Conservation (phyloP, 2,797 vertebrate species). For the Aplochiton taeniatus region DNA sequence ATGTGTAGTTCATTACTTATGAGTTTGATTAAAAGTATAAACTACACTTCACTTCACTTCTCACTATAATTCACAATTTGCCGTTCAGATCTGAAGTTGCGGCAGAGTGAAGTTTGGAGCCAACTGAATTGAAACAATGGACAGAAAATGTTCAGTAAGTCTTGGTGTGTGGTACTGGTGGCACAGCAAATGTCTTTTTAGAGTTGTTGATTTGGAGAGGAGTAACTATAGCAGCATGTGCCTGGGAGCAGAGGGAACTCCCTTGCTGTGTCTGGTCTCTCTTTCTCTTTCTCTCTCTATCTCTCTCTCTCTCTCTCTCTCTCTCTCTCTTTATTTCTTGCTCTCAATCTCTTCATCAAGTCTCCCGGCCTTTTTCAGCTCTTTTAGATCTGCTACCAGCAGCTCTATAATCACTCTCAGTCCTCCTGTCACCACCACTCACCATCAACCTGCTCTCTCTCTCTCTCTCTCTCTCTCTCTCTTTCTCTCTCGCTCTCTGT, state of each 20-base stretch:
- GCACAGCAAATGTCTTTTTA: too few species aligned
- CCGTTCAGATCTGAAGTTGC: too few species aligned
- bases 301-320: neutral
- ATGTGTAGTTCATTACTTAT: too few species aligned
- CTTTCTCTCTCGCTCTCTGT: neutral
- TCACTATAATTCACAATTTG: too few species aligned
- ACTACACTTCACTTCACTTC: too few species aligned
- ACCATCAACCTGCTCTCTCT: constrained; percentile 3
- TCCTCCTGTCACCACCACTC: constrained; percentile 44
- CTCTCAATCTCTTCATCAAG: neutral
- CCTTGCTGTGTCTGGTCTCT: constrained; percentile 27
- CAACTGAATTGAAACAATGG: too few species aligned
- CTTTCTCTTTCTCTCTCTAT: neutral
- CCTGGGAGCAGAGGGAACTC: constrained; percentile 11
- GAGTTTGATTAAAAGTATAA: too few species aligned
- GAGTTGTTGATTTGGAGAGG: constrained; percentile 20
- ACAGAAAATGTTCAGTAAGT: neutral
- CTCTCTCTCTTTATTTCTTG: neutral
- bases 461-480: neutral
- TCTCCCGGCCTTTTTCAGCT: too few species aligned
- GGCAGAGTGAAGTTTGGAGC: too few species aligned
- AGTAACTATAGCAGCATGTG: constrained; percentile 35
- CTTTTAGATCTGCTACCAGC: too few species aligned
- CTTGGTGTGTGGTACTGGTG: constrained; percentile 2
- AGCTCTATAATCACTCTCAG: constrained; percentile 49